Evolutionary conservation across 30 jellyfish, hydroid and myxozoan genomes (phyloP), one percentile per base, ranked within the genome.

Genomic region (Nemopilema nomurai): DNA sequence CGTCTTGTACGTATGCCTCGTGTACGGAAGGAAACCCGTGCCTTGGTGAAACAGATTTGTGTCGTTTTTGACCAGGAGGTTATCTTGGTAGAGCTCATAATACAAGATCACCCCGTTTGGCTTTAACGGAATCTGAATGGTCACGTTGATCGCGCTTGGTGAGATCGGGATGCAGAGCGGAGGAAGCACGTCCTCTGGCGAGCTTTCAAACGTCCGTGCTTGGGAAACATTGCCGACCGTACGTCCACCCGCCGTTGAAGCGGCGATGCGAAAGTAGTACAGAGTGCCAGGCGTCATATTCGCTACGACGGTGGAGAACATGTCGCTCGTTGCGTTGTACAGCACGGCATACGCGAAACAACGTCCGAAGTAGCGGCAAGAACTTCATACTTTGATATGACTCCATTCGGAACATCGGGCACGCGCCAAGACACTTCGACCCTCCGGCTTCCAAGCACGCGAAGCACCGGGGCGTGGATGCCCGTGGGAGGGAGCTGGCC

Each of bases 401-500:
- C 86, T 18, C 99, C 99, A 71, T 94, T 94, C 49, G 75, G 76
- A 28, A 79, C 57, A 33, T 41, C 76, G 13, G 99, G 99, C 29
- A 33, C 68, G 18, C 67, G 83, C 99, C 99, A 94, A 51, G 89
- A 62, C 49, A 94, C 99, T 4, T 73, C 96, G 25, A 94, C 80
- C 49, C 96, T 76, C 0, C 91, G 71, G 67, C 99, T 89, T 28
- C 96, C 99, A 23, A 84, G 90, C 29, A 89, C 99, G 18, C 87
- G 89, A 23, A 94, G 72, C 81, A 65, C 88, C 22, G 99, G 99
- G 7, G 97, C 90, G 51, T 67, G 82, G 64, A 94, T 83, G 27
- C 95, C 96, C 28, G 80, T 80, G 16, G 99, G 99, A 9, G 97
- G 96, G 62, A 89, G 92, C 90, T 94, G 96, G 24, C 99, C 99